Evolutionary conservation across 92 coral and sea anemone genomes (phyloP).

Genomic region (Heteractis magnifica): DNA sequence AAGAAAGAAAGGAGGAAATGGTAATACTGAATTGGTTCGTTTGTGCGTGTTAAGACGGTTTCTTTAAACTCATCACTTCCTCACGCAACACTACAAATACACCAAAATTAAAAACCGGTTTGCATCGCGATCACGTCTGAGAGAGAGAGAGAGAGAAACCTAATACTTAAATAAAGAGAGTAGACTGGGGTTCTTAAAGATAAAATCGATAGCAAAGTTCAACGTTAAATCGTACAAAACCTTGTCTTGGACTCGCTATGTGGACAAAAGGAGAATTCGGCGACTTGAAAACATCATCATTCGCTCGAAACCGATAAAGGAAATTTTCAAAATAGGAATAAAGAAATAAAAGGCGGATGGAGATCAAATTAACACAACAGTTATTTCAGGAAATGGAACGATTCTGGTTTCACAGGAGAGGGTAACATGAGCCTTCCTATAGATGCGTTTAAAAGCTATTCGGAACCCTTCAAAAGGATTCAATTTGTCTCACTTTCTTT

Average conservation of each 20-base stretch:
- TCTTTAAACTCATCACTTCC: background rate
- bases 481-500: background rate
- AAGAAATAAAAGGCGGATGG: background rate
- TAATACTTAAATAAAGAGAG: too few species aligned
- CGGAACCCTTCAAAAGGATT: constrained; percentile 6
- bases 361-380: background rate
- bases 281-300: too few species aligned
- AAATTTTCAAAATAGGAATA: background rate
- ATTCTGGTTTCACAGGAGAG: background rate
- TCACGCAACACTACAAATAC: background rate
- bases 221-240: too few species aligned
- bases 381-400: background rate
- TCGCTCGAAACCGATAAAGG: too few species aligned
- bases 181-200: too few species aligned
- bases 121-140: background rate
- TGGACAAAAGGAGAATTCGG: too few species aligned
- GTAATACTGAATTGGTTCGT: too few species aligned
- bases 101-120: background rate
- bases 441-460: background rate
- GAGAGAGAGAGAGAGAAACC: too few species aligned
- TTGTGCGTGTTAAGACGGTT: background rate
- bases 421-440: background rate
- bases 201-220: too few species aligned
- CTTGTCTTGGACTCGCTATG: too few species aligned
- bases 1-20: background rate